These are phyloP conservation scores for Hesperia comma DNA, from an alignment of 2,888 invertebrate genomes.

Conservation along the genomic window DNA sequence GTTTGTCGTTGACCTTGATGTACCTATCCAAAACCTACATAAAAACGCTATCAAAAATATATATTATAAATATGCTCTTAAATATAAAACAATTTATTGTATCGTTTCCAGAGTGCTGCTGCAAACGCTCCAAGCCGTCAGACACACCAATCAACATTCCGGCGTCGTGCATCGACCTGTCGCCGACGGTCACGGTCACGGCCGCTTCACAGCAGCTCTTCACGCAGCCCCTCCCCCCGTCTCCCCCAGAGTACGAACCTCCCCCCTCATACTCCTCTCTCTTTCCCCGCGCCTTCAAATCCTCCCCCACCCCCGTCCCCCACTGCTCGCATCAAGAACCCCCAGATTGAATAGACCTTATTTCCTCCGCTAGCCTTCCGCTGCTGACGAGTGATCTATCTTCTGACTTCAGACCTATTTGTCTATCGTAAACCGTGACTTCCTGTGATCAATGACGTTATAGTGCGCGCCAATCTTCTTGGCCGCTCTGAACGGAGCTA, in stretches of 20 bases:
- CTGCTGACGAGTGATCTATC: slow-evolving; percentile 3
- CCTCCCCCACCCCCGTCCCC: slow-evolving; percentile 72
- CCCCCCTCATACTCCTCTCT: slow-evolving; percentile 87
- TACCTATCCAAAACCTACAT: too few relatives aligned
- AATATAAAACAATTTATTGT: not conserved
- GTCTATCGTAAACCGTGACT: not conserved
- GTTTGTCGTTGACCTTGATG: too few relatives aligned
- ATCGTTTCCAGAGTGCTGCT: slow-evolving; percentile 77
- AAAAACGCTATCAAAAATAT: too few relatives aligned
- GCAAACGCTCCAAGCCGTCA: slow-evolving; percentile 76
- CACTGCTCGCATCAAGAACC: slow-evolving; percentile 78
- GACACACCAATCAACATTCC: slow-evolving; percentile 75
- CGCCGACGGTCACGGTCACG: slow-evolving; percentile 73
- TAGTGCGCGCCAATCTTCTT: not conserved
- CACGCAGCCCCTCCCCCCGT: slow-evolving; percentile 64
- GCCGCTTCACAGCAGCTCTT: slow-evolving; percentile 70
- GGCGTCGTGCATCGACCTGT: slow-evolving; percentile 76
- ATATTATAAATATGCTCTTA: too few relatives aligned
- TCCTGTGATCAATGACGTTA: not conserved
- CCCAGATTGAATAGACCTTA: slow-evolving; percentile 61
- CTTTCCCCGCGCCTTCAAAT: slow-evolving; percentile 83
- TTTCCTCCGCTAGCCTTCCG: slow-evolving; percentile 12
- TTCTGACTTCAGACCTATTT: slow-evolving; percentile 4
- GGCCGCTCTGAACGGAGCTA: not conserved
- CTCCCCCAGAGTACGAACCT: slow-evolving; percentile 87